Percentiles rank a stretch among this genome's conserved stretches.
Conservation (phyloP, 2,113 vertebrate species). For the Ursus arctos region DNA sequence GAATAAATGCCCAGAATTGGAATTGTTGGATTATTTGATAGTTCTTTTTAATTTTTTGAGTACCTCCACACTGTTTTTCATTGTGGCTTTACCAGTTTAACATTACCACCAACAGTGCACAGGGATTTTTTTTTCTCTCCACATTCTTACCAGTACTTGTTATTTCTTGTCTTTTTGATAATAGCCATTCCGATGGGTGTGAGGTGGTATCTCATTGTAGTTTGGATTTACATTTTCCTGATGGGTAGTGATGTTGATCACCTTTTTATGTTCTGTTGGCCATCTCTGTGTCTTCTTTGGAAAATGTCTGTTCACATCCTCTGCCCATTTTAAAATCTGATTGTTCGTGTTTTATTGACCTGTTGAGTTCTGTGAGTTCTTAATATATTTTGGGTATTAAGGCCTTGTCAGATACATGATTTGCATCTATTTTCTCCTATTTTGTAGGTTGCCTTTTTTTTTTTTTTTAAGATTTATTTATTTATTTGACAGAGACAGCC, state of each 20-base stretch:
- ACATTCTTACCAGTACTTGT: not conserved
- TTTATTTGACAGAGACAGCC: too few relatives aligned
- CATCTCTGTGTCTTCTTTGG: not conserved
- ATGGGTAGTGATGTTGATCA: not conserved
- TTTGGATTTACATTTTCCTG: not conserved
- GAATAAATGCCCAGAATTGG: not conserved
- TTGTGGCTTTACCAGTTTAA: not conserved
- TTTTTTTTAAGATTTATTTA: not conserved
- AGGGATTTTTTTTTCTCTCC: not conserved
- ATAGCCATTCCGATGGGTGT: not conserved
- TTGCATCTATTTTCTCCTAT: not conserved
- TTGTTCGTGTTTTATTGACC: not conserved
- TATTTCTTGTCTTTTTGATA: not conserved
- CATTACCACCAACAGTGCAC: not conserved
- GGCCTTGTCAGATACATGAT: not conserved
- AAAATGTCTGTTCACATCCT: not conserved
- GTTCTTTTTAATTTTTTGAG: not conserved
- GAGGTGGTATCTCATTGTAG: not conserved
- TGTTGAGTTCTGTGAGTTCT: not conserved
- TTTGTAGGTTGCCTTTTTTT: not conserved
- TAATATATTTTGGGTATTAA: not conserved
- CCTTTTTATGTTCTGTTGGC: not conserved
- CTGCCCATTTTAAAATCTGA: not conserved
- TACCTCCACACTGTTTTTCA: not conserved
- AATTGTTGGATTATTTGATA: not conserved